Evolutionary conservation across 1,140 invertebrate genomes (phyloP), one percentile per base, ranked within the genome.

Genomic region (Drosophila eugracilis): DNA sequence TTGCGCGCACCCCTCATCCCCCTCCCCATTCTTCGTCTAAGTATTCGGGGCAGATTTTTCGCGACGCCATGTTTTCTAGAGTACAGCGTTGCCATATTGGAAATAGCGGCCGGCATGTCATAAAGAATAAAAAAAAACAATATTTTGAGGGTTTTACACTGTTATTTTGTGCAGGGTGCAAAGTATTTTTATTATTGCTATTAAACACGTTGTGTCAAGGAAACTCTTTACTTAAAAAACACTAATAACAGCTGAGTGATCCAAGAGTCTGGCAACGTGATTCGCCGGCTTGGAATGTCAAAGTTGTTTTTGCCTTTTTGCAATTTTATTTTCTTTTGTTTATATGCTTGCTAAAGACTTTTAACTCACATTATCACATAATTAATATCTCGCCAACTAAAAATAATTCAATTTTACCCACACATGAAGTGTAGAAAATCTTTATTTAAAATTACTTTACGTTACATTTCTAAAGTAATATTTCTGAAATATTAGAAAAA

Each of bases 21-120:
- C 69, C 59, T 42, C 66, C 71, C 74, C 50, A 78, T 71, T 39
- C 15, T 14, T 52, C 36, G 52, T 21, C 3, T 42, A 26, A 77
- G 70, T 74, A 72, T 50, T 58, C 19, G 37, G 73, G 45, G 55
- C 80, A 69, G 57, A 81, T 76, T 88, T 88, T 84, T 89, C 79
- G 89, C 89, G 89, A 90, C 89, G 89, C 89, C 89, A 90, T 90
- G 84, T 90, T 90, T 90, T 74, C 73, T 90, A 65, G 48, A 36
- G 41, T n/a, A 24, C 30, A 24, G 83, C 6, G 83, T 72, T 89
- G 85, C 85, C 85, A 57, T 76, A 78, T 26, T 19, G 7, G 5
- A 3, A 2, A 1, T 3, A n/a, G 49, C 47, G 42, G 30, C 49
- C 69, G 37, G 54, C 67, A 49, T 71, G 47, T 30, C 28, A 10